Evolutionary conservation across 2,888 invertebrate species (phyloP).

Genomic region (Orthonychiurus folsomi): DNA sequence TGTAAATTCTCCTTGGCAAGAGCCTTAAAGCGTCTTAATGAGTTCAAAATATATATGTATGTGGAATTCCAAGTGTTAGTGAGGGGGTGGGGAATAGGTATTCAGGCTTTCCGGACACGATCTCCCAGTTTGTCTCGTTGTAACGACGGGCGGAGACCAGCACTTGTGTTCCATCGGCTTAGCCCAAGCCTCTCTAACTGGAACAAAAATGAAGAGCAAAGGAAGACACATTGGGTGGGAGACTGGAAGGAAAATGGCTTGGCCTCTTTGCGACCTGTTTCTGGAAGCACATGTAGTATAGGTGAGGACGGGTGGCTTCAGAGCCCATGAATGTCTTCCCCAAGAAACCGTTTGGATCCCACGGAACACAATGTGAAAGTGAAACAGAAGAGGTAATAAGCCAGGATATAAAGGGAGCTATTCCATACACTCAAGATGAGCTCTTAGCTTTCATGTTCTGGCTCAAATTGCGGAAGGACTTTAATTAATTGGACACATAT

Average conservation of each 20-base stretch:
- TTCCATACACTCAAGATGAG: constrained; percentile 33
- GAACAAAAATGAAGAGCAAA: background rate
- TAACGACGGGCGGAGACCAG: too few relatives aligned
- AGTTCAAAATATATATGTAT: background rate
- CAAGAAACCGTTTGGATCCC: too few relatives aligned
- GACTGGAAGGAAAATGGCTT: too few relatives aligned
- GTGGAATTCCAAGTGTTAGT: background rate
- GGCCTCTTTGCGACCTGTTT: too few relatives aligned
- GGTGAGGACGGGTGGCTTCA: too few relatives aligned
- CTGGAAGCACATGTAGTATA: too few relatives aligned
- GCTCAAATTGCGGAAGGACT: constrained; percentile 37
- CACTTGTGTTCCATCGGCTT: too few relatives aligned
- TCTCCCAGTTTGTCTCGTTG: background rate
- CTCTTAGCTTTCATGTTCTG: constrained; percentile 38
- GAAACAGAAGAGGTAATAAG: constrained; percentile 19
- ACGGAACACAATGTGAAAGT: too few relatives aligned
- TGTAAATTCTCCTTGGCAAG: background rate
- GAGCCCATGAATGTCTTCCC: too few relatives aligned
- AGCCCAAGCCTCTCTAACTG: background rate
- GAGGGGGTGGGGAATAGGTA: background rate
- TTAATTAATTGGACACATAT: constrained; percentile 41
- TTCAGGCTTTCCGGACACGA: background rate
- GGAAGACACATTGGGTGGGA: background rate
- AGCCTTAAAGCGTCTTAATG: background rate
- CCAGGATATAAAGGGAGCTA: constrained; percentile 18